phyloP scores from a whole-genome alignment of 1,140 invertebrate species.

The Cyphomyrmex costatus region DNA sequence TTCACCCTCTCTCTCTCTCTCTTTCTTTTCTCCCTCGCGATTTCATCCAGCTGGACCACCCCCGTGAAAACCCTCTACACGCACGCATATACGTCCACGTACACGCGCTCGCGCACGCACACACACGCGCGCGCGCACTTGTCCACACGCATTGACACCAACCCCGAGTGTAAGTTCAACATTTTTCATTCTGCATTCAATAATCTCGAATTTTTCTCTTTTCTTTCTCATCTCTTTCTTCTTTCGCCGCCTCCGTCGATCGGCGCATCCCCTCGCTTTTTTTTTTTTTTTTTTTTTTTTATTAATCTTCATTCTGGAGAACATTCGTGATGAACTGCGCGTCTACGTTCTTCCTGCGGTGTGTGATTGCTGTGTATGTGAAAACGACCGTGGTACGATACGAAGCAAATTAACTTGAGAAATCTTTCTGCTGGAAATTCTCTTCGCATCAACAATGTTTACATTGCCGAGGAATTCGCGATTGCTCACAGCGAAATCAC shows the following conservation, averaged over 20 bases:
- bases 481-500: neutral
- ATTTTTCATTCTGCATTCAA: slow-evolving; percentile 41
- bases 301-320: neutral
- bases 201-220: neutral
- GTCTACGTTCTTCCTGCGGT: neutral
- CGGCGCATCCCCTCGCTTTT: neutral
- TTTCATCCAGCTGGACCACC: slow-evolving; percentile 72
- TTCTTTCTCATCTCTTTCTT: neutral
- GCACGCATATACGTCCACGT: neutral
- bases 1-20: slow-evolving; percentile 14
- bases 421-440: neutral
- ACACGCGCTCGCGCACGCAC: neutral
- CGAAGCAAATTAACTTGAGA: neutral
- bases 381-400: neutral
- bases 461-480: neutral
- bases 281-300: too few species aligned
- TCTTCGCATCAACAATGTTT: neutral
- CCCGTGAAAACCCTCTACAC: slow-evolving; percentile 67
- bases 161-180: slow-evolving; percentile 78
- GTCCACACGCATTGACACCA: slow-evolving; percentile 65
- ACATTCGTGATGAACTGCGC: neutral
- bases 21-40: neutral
- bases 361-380: slow-evolving; percentile 28
- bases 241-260: neutral
- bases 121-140: neutral